Evolutionary conservation across 1,140 invertebrate genomes (phyloP).

Genomic region (Drosophila oshimai): DNA sequence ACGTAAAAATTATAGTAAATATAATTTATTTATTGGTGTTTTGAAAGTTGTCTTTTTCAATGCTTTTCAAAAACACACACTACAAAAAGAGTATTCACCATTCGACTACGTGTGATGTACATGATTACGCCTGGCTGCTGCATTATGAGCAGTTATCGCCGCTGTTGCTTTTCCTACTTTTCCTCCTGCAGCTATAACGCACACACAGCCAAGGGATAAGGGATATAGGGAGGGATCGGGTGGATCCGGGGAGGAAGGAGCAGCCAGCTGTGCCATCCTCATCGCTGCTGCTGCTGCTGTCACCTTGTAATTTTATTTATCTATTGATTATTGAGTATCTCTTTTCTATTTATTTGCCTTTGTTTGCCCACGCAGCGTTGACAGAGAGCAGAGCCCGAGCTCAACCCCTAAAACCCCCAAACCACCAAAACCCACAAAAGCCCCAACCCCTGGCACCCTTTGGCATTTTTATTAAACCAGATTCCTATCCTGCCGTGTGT

Average conservation of each 20-base stretch:
- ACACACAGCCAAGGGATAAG: background rate
- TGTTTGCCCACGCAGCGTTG: conserved; percentile 76
- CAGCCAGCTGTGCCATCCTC: conserved; percentile 57
- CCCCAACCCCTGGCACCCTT: conserved; percentile 14
- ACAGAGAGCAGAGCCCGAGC: conserved; percentile 36
- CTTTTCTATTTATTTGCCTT: conserved; percentile 81
- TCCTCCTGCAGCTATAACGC: conserved; percentile 62
- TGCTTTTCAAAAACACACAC: no score
- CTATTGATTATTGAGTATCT: conserved; percentile 82
- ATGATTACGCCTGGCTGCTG: conserved; percentile 33
- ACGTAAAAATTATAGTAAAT: background rate
- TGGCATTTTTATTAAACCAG: conserved; percentile 72
- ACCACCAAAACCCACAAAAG: background rate
- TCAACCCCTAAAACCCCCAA: background rate
- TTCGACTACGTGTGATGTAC: no score
- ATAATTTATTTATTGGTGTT: background rate
- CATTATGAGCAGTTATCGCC: conserved; percentile 74
- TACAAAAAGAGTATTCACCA: background rate
- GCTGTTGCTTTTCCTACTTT: conserved; percentile 7
- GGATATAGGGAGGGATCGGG: background rate
- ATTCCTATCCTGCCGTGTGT: conserved; percentile 36
- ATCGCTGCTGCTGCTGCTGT: conserved; percentile 52
- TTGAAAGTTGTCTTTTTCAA: no score
- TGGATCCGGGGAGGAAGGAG: background rate
- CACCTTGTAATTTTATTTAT: conserved; percentile 82